Conservation (phyloP, 2,888 invertebrate genomes). For the Blastobasis adustella region DNA sequence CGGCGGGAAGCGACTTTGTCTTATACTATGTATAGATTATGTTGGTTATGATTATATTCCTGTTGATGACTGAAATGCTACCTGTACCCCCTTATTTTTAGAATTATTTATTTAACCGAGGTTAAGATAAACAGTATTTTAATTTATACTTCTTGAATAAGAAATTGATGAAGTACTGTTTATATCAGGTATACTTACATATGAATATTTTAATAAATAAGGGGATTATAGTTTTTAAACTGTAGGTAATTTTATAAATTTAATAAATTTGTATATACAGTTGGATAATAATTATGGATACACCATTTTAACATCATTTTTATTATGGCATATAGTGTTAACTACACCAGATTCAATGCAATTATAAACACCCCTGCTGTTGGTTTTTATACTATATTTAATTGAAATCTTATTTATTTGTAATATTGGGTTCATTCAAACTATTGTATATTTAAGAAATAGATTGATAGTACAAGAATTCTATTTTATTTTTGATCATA, state of each 20-base stretch:
- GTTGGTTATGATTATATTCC: too few species aligned
- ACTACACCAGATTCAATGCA: conserved; percentile 3
- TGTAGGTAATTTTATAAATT: conserved; percentile 56
- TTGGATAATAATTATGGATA: conserved; percentile 36
- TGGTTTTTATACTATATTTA: conserved; percentile 22
- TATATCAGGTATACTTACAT: too few species aligned
- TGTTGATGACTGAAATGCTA: too few species aligned
- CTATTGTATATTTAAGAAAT: conserved; percentile 53
- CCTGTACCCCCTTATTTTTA: too few species aligned
- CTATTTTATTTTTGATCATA: conserved; percentile 1
- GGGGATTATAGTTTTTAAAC: conserved; percentile 13
- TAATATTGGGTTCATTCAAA: conserved; percentile 44
- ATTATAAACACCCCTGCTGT: conserved; percentile 22
- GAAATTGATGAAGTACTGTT: too few species aligned
- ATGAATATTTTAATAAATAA: too few species aligned
- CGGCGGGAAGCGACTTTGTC: too few species aligned
- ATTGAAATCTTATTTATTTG: conserved; percentile 25
- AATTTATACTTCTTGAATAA: too few species aligned
- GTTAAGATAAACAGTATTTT: too few species aligned
- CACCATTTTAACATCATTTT: conserved; percentile 26
- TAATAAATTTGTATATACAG: conserved; percentile 64
- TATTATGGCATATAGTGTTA: conserved; percentile 23
- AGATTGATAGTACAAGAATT: conserved; percentile 29
- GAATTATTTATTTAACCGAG: too few species aligned
- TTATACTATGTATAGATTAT: too few species aligned